Conservation (phyloP, 2,113 vertebrate species). For the Oryzias curvinotus region DNA sequence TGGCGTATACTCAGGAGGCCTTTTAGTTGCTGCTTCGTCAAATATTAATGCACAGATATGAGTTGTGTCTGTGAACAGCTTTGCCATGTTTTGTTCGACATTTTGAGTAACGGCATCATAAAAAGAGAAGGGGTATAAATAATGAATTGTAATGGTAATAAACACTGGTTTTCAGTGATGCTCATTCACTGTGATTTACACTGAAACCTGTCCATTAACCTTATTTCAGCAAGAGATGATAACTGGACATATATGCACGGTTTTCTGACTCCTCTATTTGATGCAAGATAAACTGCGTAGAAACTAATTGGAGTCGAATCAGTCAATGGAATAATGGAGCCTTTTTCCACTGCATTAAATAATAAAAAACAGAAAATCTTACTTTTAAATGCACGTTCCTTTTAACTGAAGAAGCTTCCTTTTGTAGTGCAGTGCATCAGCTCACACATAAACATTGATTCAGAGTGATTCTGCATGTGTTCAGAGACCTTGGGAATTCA, state of each 20-base stretch:
- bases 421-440: neutral
- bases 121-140: constrained; percentile 61
- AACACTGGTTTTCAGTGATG: constrained; percentile 27
- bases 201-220: constrained; percentile 10
- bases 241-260: constrained; percentile 19
- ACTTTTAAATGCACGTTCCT: no score
- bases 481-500: constrained; percentile 74
- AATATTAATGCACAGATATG: constrained; percentile 62
- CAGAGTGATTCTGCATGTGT: constrained; percentile 67
- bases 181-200: constrained; percentile 40
- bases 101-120: constrained; percentile 42
- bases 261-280: constrained; percentile 21
- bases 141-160: constrained; percentile 56
- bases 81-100: constrained; percentile 47
- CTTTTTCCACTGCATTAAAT: no score
- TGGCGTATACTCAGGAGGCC: constrained; percentile 41
- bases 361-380: no score
- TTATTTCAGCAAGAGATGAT: constrained; percentile 16
- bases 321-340: no score
- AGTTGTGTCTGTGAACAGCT: constrained; percentile 39
- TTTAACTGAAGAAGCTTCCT: constrained; percentile 11
- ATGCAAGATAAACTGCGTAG: neutral
- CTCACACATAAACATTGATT: constrained; percentile 6
- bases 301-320: no score
- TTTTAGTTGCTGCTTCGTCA: constrained; percentile 57